These are phyloP conservation scores for Clistopyga incitator DNA, from an alignment of 2,888 invertebrate species.

Conservation along the genomic window DNA sequence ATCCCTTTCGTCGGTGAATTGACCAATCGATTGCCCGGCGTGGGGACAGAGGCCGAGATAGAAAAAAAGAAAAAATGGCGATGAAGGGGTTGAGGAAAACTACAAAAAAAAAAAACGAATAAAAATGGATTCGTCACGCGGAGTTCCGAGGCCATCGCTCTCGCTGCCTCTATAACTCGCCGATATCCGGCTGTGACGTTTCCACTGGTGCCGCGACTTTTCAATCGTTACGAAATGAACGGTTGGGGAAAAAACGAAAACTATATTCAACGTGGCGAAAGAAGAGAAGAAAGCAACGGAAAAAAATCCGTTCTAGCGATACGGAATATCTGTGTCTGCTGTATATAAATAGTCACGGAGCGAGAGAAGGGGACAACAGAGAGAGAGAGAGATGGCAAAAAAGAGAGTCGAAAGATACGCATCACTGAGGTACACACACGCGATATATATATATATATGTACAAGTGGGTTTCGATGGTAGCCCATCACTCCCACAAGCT, in stretches of 20 bases:
- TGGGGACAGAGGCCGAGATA: background rate
- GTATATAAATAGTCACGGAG: conserved; percentile 18
- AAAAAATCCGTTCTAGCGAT: background rate
- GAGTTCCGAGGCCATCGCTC: conserved; percentile 45
- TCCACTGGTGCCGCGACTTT: conserved; percentile 57
- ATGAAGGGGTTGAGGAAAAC: background rate
- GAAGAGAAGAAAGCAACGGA: conserved; percentile 25
- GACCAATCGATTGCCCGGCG: conserved; percentile 34
- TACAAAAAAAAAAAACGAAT: conserved; percentile 53
- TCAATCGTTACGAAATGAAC: conserved; percentile 59
- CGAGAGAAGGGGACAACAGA: conserved; percentile 11
- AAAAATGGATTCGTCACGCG: conserved; percentile 62
- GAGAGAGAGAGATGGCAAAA: conserved; percentile 6
- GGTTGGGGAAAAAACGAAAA: conserved; percentile 28
- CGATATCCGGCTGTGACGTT: conserved; percentile 59
- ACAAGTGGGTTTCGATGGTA: conserved; percentile 18
- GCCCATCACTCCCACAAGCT: background rate
- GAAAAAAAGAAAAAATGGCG: background rate
- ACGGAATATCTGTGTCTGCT: conserved; percentile 45
- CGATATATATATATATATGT: background rate
- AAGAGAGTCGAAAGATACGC: conserved; percentile 30
- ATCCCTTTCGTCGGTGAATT: conserved; percentile 28
- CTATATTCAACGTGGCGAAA: conserved; percentile 22
- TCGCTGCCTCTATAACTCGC: conserved; percentile 52
- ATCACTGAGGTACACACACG: conserved; percentile 9